A percentile compares a stretch with the other conserved stretches of the same genome.
Evolutionary conservation across 1,140 invertebrate species (phyloP).

Genomic region (Drosophila tristis): DNA sequence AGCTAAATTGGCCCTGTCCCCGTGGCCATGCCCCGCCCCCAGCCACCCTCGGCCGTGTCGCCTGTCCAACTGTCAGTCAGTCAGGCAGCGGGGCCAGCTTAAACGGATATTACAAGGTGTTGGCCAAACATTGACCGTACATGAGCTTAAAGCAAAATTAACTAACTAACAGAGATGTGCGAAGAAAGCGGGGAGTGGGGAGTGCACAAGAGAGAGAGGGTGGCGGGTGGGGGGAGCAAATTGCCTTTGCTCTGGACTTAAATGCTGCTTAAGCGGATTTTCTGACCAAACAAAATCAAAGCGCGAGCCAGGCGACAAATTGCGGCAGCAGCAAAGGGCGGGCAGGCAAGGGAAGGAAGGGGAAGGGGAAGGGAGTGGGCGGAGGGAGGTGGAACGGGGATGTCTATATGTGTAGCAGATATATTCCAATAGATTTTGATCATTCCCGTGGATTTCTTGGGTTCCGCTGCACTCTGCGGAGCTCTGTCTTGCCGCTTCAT

Average conservation of each 20-base stretch:
- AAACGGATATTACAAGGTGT: constrained; percentile 83
- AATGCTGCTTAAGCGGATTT: constrained; percentile 35
- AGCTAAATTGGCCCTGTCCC: constrained; percentile 68
- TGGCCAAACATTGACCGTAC: constrained; percentile 83
- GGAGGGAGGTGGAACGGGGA: too few relatives aligned
- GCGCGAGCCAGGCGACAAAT: constrained; percentile 6
- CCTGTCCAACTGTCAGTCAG: constrained; percentile 72
- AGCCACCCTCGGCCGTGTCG: constrained; percentile 6
- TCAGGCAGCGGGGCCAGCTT: constrained; percentile 53
- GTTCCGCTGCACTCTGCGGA: too few relatives aligned
- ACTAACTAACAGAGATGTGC: constrained; percentile 42
- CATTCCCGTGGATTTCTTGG: too few relatives aligned
- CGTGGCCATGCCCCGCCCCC: constrained; percentile 3
- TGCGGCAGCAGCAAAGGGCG: neutral
- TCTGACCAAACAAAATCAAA: constrained; percentile 39
- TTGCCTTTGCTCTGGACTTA: constrained; percentile 1
- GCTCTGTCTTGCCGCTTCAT: too few relatives aligned
- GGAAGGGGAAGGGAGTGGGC: too few relatives aligned
- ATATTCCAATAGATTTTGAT: too few relatives aligned
- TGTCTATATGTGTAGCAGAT: too few relatives aligned
- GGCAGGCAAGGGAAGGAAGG: neutral
- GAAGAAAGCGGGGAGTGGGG: too few relatives aligned
- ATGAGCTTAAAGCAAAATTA: constrained; percentile 81
- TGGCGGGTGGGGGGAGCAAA: too few relatives aligned
- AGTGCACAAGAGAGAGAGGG: too few relatives aligned